phyloP scores from a whole-genome alignment of 2,113 vertebrate genomes.

The Trogon melanurus region DNA sequence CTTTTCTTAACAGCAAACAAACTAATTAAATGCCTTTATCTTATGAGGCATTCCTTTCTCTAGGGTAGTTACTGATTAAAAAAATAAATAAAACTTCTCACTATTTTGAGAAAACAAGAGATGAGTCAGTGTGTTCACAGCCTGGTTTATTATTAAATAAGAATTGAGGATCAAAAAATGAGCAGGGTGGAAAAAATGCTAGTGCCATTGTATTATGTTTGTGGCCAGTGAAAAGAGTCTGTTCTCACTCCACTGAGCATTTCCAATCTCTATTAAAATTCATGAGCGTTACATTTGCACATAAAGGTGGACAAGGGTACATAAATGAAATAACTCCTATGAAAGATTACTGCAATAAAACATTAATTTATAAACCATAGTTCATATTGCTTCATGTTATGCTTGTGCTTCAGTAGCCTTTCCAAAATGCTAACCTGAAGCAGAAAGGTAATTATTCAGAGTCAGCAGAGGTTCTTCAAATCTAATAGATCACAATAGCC shows the following conservation, averaged over 20 bases:
- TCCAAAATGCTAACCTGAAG: not conserved
- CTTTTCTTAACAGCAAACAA: slow-evolving; percentile 66
- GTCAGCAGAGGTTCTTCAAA: not conserved
- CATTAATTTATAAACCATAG: slow-evolving; percentile 9
- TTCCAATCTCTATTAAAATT: slow-evolving; percentile 52
- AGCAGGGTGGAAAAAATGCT: slow-evolving; percentile 23
- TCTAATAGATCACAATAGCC: not conserved
- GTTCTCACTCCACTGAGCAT: not conserved
- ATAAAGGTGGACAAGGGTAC: slow-evolving; percentile 4
- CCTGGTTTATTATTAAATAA: slow-evolving; percentile 62
- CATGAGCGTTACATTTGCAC: slow-evolving; percentile 19
- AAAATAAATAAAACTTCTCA: slow-evolving; percentile 64
- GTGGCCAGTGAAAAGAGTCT: not conserved
- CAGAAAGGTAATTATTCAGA: not conserved
- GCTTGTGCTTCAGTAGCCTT: not conserved
- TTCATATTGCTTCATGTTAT: not conserved
- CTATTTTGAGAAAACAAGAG: slow-evolving; percentile 69
- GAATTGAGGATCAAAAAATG: slow-evolving; percentile 17
- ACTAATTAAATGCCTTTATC: slow-evolving; percentile 72
- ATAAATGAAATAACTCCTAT: not conserved
- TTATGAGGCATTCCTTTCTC: slow-evolving; percentile 68
- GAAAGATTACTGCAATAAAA: slow-evolving; percentile 20
- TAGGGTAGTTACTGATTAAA: slow-evolving; percentile 64
- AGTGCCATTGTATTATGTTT: not conserved
- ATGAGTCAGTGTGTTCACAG: slow-evolving; percentile 51